Base-by-base conservation (phyloP, 2,113 vertebrate genomes). In the Drymodes brunneopygia region DNA sequence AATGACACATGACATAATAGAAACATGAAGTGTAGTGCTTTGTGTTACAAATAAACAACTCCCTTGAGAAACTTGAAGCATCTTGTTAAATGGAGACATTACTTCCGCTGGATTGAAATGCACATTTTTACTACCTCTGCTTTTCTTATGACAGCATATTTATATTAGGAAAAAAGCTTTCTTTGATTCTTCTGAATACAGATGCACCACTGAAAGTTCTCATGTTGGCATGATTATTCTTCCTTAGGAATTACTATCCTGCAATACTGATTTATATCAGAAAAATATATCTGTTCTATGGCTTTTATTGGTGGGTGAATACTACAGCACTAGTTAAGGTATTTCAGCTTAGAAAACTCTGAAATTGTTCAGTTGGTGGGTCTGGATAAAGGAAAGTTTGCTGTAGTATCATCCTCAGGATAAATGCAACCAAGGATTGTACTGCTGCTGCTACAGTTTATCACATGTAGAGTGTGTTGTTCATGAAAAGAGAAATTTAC, bases 11-110 rank as follows among this genome's bases (percentile, higher is more conserved):
- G 92, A n/a, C 66, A 48, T 70, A 84, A 86, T 51, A 54, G 65
- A 89, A 97, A 75, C 50, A 50, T 0, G 0, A 70, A 94, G 50
- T 58, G 15, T 60, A 65, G 40, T 13, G 58, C 38, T 90, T 90
- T 50, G 70, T 88, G 31, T 57, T 84, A 44, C 42, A 80, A 67
- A 66, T 79, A 86, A 81, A 85, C 33, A 88, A 88, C 53, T 93
- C 75, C 66, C 65, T 65, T 71, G 93, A 93, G 86, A 70, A 96
- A 88, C 60, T 16, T 56, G 40, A 94, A 90, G 54, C 20, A 47
- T 54, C 58, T 86, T 79, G 28, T 77, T 90, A 90, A 88, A 92
- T 57, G 73, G 53, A 35, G n/a, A 38, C 13, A 47, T 90, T 94
- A 33, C 74, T 85, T 85, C 54, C 0, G 0, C n/a, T 94, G 29